phyloP scores from a whole-genome alignment of 2,888 invertebrate species.

The Agrochola lota region DNA sequence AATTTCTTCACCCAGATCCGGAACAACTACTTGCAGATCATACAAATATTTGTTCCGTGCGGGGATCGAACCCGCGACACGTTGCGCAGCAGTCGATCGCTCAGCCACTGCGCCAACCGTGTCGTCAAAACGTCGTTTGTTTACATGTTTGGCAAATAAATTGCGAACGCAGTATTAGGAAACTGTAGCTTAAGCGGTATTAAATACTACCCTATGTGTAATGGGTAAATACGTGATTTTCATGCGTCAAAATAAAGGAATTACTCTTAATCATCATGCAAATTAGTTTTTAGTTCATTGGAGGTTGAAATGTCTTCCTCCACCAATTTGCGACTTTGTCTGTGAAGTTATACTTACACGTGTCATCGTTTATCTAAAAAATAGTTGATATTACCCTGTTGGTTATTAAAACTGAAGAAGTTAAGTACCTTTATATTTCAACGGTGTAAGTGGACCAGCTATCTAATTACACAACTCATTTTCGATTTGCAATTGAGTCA shows the following conservation, averaged over 20 bases:
- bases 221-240: neutral
- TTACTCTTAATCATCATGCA: slow-evolving; percentile 2
- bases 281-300: slow-evolving; percentile 32
- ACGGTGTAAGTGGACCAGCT: neutral
- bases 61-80: no score
- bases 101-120: no score
- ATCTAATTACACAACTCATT: no score
- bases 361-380: slow-evolving; percentile 9
- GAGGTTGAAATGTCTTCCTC: neutral
- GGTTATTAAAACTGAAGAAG: neutral
- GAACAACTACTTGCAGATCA: no score
- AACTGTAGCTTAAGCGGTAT: neutral
- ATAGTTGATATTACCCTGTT: neutral
- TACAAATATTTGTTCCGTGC: no score
- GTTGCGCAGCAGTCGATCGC: no score
- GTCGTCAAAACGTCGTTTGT: no score
- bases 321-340: neutral
- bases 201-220: neutral
- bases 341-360: slow-evolving; percentile 8
- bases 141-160: no score
- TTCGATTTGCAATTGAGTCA: no score
- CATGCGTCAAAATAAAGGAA: neutral
- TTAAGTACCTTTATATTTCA: neutral
- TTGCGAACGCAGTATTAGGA: neutral
- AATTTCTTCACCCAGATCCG: no score